phyloP scores from a whole-genome alignment of 2,113 vertebrate genomes.

The Lampris incognitus region DNA sequence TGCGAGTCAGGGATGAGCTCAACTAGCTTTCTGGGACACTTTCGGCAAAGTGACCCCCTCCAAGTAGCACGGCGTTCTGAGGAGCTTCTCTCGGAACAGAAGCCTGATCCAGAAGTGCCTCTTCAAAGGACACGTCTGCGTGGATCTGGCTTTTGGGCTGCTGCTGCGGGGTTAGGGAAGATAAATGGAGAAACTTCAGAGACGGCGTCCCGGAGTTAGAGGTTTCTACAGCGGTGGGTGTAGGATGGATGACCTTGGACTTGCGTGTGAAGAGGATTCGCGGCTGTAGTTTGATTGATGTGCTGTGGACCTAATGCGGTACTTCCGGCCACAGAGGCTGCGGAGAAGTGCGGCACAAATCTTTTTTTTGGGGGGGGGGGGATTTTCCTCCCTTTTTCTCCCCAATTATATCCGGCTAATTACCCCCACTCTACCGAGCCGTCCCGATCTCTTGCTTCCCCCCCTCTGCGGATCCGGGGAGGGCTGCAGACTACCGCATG shows the following conservation, averaged over 20 bases:
- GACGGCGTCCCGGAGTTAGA: constrained; percentile 38
- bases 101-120: constrained; percentile 11
- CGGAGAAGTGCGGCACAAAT: not conserved
- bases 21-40: constrained; percentile 59
- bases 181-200: constrained; percentile 55
- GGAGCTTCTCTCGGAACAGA: constrained; percentile 3
- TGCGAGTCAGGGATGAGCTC: constrained; percentile 28
- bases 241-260: constrained; percentile 51
- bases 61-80: constrained; percentile 9
- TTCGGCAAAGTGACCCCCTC: constrained; percentile 30
- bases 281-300: constrained; percentile 54
- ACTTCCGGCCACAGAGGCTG: constrained; percentile 20
- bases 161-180: constrained; percentile 47
- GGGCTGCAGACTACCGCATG: too few relatives aligned
- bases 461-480: too few relatives aligned
- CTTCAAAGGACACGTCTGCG: constrained; percentile 14
- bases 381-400: too few relatives aligned
- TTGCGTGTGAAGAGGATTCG: constrained; percentile 18
- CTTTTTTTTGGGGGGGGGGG: too few relatives aligned
- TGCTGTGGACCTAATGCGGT: constrained; percentile 41
- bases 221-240: constrained; percentile 33
- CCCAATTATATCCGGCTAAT: too few relatives aligned
- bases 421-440: too few relatives aligned
- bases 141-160: constrained; percentile 39
- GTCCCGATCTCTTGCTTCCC: too few relatives aligned